Base-by-base conservation (phyloP, 1,140 invertebrate genomes). In the Bombus haemorrhoidalis region DNA sequence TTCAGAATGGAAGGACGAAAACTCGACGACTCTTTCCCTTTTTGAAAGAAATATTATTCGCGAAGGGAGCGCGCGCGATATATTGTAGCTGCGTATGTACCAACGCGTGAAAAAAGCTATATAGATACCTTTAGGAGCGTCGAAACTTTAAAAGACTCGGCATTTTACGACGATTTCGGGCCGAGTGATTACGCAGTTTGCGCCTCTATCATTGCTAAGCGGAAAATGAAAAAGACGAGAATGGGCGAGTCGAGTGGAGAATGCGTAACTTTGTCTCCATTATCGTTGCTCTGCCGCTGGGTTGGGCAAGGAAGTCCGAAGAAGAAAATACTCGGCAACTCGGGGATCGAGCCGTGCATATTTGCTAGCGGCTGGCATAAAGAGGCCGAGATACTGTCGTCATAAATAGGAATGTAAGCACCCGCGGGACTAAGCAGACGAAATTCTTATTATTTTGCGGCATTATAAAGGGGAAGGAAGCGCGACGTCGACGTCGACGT, bases 391-490 rank as follows among this genome's bases (percentile, higher is more conserved):
- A 90, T 86, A 86, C 77, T 78, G 78, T 86, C 83, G 81, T 32
- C 86, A 82, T 90, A 92, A 92, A 91, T 90, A 89, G 78, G 72
- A 66, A 78, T 91, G 69, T 80, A 83, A 85, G 77, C 79, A 80
- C 77, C 72, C 81, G 66, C 69, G 86, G 82, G 85, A 69, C 83
- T 86, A 81, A 87, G 85, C 87, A 81, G 39, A 83, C 76, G 79
- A 80, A 87, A 89, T 80, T 89, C 83, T 89, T 87, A 90, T 90
- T 90, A 91, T 92, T 92, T 80, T 41, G 66, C 22, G n/a, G 47
- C 68, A 47, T 83, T 86, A 76, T 74, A 72, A 82, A 78, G 13
- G 64, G 64, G 64, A 5, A 64, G n/a, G 64, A 9, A 6, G 13
- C 22, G 64, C 72, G 39, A 25, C 39, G 43, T 41, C 53, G 74